Percentiles rank a stretch among this genome's conserved stretches.
These are phyloP conservation scores for Carpatolechia fugitivella DNA, from an alignment of 2,888 invertebrate species.

Conservation along the genomic window DNA sequence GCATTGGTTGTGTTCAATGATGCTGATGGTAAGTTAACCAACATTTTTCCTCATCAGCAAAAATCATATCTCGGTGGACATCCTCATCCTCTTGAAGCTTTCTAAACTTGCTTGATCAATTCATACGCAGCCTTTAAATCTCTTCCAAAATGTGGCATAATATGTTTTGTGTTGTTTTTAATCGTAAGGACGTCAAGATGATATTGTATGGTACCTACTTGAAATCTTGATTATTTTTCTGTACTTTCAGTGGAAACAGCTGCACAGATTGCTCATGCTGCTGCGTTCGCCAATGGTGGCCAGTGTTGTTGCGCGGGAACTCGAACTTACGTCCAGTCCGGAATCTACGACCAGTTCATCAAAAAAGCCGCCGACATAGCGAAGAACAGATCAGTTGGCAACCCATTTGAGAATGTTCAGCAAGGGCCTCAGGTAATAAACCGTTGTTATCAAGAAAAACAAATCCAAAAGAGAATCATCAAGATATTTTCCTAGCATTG, in stretches of 20 bases:
- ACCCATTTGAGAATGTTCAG: conserved; percentile 86
- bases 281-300: conserved; percentile 66
- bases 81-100: too few species aligned
- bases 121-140: too few species aligned
- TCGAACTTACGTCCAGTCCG: conserved; percentile 92
- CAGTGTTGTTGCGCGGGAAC: conserved; percentile 86
- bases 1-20: conserved; percentile 92
- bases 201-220: background rate
- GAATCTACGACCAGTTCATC: conserved; percentile 92
- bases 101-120: too few species aligned
- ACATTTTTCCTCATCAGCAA: background rate
- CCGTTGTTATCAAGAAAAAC: too few species aligned
- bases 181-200: too few species aligned
- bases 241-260: conserved; percentile 61
- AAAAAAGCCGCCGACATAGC: conserved; percentile 85
- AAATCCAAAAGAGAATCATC: too few species aligned
- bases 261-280: conserved; percentile 64
- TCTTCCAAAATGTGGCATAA: too few species aligned
- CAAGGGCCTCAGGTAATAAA: conserved; percentile 94
- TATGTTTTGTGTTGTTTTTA: too few species aligned
- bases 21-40: conserved; percentile 81
- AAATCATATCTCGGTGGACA: background rate
- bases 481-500: too few species aligned
- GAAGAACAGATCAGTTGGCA: conserved; percentile 85
- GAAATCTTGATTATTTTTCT: background rate